A percentile compares a stretch with the other conserved stretches of the same genome.
These are phyloP conservation scores for Alethe castanea DNA, from an alignment of 2,113 vertebrate genomes.

Conservation along the genomic window DNA sequence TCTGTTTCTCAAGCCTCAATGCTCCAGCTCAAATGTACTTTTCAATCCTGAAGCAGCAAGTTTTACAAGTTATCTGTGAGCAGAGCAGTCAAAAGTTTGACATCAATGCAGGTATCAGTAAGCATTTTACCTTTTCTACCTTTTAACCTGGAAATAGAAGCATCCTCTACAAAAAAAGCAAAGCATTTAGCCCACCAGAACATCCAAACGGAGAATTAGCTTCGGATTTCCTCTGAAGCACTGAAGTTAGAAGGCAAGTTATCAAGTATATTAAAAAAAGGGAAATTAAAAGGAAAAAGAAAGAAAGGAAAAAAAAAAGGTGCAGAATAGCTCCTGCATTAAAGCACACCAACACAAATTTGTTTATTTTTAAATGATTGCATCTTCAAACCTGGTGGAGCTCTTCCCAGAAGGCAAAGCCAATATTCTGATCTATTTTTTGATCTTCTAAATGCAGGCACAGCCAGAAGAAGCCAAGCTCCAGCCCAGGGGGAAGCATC, in stretches of 20 bases:
- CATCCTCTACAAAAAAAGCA: neutral
- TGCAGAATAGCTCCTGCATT: neutral
- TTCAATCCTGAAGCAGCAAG: neutral
- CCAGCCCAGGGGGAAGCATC: accelerated
- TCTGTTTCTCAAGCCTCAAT: neutral
- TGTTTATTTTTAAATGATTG: neutral
- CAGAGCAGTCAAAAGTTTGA: neutral
- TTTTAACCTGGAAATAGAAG: neutral
- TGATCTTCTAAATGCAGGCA: neutral
- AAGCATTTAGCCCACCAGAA: neutral
- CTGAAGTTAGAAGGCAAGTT: neutral
- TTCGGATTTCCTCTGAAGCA: neutral
- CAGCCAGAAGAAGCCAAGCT: neutral
- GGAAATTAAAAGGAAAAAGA: neutral
- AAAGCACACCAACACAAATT: neutral
- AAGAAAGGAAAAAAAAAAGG: neutral
- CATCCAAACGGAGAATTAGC: neutral
- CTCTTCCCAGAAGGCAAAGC: neutral
- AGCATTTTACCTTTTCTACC: neutral
- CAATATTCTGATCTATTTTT: slow-evolving; percentile 13
- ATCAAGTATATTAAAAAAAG: neutral
- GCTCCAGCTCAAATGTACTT: neutral
- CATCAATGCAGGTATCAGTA: neutral
- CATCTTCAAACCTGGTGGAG: accelerated
- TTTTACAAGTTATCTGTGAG: neutral